phyloP scores from a whole-genome alignment of 2,888 invertebrate genomes.

The Eustalomyia histrio region DNA sequence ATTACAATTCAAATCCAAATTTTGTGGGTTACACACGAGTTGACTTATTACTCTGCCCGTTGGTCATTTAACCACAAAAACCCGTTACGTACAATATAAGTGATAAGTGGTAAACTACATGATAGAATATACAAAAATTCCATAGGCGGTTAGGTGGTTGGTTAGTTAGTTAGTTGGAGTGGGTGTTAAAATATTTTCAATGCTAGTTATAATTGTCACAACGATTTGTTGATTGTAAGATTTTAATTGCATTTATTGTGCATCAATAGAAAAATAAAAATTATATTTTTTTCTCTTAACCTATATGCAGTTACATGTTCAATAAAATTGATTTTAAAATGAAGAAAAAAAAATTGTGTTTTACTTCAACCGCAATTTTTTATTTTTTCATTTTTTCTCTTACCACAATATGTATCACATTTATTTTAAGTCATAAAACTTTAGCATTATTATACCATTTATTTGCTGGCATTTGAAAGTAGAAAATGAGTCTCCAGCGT shows the following conservation, averaged over 20 bases:
- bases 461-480: not conserved
- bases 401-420: not conserved
- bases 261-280: not conserved
- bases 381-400: not conserved
- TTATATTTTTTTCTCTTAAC: not conserved
- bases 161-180: not conserved
- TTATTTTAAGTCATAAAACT: conserved; percentile 38
- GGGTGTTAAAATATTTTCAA: conserved; percentile 10
- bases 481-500: conserved; percentile 34
- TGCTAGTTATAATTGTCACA: conserved; percentile 6
- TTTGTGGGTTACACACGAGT: conserved; percentile 40
- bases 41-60: conserved; percentile 54
- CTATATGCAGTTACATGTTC: not conserved
- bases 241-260: conserved; percentile 1
- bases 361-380: conserved; percentile 11
- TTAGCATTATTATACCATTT: conserved; percentile 24
- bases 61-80: conserved; percentile 48
- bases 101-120: conserved; percentile 23
- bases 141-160: not conserved
- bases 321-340: conserved; percentile 18
- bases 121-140: not conserved
- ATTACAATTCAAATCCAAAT: conserved; percentile 31
- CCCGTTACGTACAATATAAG: conserved; percentile 15
- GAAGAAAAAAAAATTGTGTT: not conserved
- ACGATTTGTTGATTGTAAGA: conserved; percentile 22